Evolutionary conservation across 2,797 vertebrate species (phyloP).

Genomic region (Sebastes elongatus): DNA sequence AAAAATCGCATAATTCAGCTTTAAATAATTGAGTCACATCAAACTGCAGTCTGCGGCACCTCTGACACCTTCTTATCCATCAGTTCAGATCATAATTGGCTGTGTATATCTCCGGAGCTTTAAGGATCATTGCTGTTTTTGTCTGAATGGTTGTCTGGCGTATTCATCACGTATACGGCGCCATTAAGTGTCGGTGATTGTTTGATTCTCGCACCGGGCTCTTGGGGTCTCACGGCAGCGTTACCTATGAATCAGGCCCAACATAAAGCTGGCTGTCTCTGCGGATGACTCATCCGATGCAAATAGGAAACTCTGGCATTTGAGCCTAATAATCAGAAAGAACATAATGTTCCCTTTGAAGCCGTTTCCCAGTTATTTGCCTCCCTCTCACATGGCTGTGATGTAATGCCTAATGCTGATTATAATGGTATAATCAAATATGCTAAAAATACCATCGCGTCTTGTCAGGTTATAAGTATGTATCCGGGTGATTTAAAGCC

Average conservation of each 20-base stretch:
- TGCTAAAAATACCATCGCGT: slow-evolving; percentile 53
- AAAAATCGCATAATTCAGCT: slow-evolving; percentile 41
- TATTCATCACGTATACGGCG: slow-evolving; percentile 54
- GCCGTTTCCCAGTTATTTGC: slow-evolving; percentile 61
- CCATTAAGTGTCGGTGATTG: slow-evolving; percentile 61
- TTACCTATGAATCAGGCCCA: slow-evolving; percentile 59
- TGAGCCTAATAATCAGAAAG: slow-evolving; percentile 71
- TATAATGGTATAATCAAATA: slow-evolving; percentile 51
- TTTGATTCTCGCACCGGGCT: slow-evolving; percentile 55
- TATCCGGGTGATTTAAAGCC: slow-evolving; percentile 18
- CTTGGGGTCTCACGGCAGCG: slow-evolving; percentile 47
- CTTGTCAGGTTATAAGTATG: slow-evolving; percentile 27
- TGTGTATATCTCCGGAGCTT: slow-evolving; percentile 45
- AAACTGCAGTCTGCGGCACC: slow-evolving; percentile 35
- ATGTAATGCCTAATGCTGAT: slow-evolving; percentile 66
- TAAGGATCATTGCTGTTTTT: slow-evolving; percentile 50
- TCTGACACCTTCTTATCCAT: slow-evolving; percentile 42
- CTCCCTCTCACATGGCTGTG: slow-evolving; percentile 59
- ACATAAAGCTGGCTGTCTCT: slow-evolving; percentile 57
- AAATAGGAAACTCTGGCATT: slow-evolving; percentile 72
- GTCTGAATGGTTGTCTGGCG: slow-evolving; percentile 44
- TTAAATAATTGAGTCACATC: slow-evolving; percentile 56
- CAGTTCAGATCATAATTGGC: slow-evolving; percentile 56
- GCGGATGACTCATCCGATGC: slow-evolving; percentile 70
- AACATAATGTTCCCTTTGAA: slow-evolving; percentile 78